Percentiles rank a stretch among this genome's conserved stretches.
phyloP scores from a whole-genome alignment of 2,797 vertebrate species.

The Rachycentron canadum region DNA sequence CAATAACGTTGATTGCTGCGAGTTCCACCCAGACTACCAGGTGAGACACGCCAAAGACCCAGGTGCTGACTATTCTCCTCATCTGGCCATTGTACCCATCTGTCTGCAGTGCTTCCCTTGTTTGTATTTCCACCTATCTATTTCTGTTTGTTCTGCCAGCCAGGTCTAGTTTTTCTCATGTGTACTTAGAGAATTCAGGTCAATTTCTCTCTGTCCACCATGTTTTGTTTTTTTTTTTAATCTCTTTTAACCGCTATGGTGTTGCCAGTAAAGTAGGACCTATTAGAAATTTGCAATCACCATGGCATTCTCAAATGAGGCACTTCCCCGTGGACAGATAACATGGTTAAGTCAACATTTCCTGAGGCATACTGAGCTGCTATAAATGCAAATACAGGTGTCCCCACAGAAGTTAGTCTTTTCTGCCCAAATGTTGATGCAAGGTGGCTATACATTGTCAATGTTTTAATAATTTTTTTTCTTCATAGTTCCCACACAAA shows the following conservation, averaged over 20 bases:
- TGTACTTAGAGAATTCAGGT: background rate
- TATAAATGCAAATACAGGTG: slow-evolving; percentile 58
- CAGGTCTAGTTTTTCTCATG: background rate
- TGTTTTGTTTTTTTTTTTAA: slow-evolving; percentile 19
- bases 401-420: background rate
- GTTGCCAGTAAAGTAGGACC: background rate
- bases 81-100: background rate
- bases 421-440: background rate
- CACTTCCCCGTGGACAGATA: slow-evolving; percentile 27
- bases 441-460: background rate
- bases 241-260: background rate
- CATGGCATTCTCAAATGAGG: slow-evolving; percentile 32
- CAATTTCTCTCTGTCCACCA: background rate
- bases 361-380: background rate
- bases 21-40: slow-evolving; percentile 95
- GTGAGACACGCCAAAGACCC: slow-evolving; percentile 76
- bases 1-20: slow-evolving; percentile 94
- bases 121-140: slow-evolving; percentile 26
- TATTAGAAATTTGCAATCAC: slow-evolving; percentile 42
- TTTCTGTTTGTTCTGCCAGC: slow-evolving; percentile 17
- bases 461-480: background rate
- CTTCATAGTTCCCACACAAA: no score
- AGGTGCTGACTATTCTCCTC: background rate
- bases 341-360: slow-evolving; percentile 46
- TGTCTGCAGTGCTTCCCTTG: slow-evolving; percentile 8